Conservation (phyloP, 92 coral and sea anemone genomes). For the Parazoanthus atlanticus region DNA sequence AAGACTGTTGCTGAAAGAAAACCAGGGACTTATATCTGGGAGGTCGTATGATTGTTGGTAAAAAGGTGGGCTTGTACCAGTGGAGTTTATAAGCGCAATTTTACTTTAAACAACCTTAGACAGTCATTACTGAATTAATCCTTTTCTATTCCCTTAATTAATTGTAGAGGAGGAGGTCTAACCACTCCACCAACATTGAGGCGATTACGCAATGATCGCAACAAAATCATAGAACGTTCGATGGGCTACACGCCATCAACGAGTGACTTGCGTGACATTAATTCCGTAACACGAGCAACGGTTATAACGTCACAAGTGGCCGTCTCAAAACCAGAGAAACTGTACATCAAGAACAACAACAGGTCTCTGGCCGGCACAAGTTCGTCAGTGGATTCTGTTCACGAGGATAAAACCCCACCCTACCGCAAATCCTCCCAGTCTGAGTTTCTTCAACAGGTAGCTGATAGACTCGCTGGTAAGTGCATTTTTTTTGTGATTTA, state of each 20-base stretch:
- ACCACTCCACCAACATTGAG: conserved; percentile 73
- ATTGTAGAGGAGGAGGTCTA: conserved; percentile 47
- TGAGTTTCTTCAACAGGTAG: conserved; percentile 83
- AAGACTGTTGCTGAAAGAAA: too few relatives aligned
- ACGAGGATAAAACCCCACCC: conserved; percentile 61
- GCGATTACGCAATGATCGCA: conserved; percentile 43
- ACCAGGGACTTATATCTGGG: too few relatives aligned
- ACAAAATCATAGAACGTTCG: not conserved
- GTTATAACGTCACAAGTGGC: conserved; percentile 25
- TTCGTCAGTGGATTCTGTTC: conserved; percentile 4
- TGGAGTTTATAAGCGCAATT: too few relatives aligned
- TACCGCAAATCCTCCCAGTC: conserved; percentile 62
- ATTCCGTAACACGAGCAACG: conserved; percentile 6
- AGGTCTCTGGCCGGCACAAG: not conserved
- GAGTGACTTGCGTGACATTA: not conserved
- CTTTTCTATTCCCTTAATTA: not conserved
- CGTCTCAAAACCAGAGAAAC: conserved; percentile 35
- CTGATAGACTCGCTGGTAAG: conserved; percentile 72
- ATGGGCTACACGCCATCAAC: not conserved
- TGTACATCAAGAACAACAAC: not conserved
- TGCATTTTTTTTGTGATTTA: too few relatives aligned
- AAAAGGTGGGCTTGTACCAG: too few relatives aligned
- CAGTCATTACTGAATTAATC: not conserved
- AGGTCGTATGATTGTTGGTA: too few relatives aligned
- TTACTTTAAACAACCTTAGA: too few relatives aligned